Percentiles rank a stretch among this genome's conserved stretches.
These are phyloP conservation scores for Helogale parvula DNA, from an alignment of 2,113 vertebrate species.

Conservation along the genomic window DNA sequence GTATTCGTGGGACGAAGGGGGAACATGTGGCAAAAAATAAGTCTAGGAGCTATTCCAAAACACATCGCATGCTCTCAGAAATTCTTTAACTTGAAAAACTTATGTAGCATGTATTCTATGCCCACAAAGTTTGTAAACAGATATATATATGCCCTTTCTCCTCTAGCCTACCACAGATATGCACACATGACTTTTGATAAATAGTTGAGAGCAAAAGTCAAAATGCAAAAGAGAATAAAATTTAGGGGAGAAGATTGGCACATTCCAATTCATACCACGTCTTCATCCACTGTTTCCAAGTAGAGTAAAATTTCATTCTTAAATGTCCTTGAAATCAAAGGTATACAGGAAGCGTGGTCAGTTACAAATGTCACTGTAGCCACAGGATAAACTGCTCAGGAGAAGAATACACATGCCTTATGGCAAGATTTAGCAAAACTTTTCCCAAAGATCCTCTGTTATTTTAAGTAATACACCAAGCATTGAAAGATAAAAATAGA, in stretches of 20 bases:
- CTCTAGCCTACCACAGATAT: background rate
- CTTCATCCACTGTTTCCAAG: background rate
- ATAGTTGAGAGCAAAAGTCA: background rate
- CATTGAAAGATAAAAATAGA: background rate
- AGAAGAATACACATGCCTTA: background rate
- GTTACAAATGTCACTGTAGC: background rate
- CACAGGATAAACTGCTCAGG: background rate
- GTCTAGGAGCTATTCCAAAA: background rate
- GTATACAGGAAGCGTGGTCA: background rate
- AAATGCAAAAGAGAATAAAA: background rate
- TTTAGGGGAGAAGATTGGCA: background rate
- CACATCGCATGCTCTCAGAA: background rate
- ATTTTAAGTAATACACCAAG: background rate
- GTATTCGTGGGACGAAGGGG: background rate
- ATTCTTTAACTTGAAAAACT: conserved; percentile 29
- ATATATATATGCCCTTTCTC: background rate
- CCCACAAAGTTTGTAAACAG: background rate
- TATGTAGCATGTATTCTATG: background rate
- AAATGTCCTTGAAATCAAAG: background rate
- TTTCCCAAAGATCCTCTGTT: background rate
- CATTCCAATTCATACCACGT: too few relatives aligned
- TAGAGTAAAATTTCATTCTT: background rate
- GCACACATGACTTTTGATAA: background rate
- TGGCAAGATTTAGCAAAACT: background rate
- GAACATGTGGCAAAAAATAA: background rate